These are phyloP conservation scores for Heliconius charithonia DNA, from an alignment of 2,888 invertebrate species.

Conservation along the genomic window DNA sequence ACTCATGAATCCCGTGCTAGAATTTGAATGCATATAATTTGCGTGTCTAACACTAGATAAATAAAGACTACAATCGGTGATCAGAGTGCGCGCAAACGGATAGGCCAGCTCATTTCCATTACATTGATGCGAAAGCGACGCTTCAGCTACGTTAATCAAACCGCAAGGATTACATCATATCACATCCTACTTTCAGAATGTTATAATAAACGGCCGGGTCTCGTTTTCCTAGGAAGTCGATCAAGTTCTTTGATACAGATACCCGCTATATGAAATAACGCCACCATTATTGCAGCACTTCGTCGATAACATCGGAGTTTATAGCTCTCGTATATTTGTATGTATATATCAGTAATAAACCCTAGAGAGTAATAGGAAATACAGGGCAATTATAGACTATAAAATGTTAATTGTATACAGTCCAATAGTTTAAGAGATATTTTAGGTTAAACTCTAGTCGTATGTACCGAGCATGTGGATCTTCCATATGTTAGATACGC, in stretches of 20 bases:
- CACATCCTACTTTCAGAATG: slow-evolving; percentile 44
- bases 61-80: slow-evolving; percentile 13
- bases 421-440: slow-evolving; percentile 19
- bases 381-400: slow-evolving; percentile 14
- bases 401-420: slow-evolving; percentile 18
- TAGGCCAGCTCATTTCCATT: slow-evolving; percentile 61
- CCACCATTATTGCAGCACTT: slow-evolving; percentile 37
- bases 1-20: slow-evolving; percentile 57
- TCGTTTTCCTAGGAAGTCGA: slow-evolving; percentile 61
- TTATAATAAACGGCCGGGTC: slow-evolving; percentile 42
- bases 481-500: background rate
- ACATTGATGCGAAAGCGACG: slow-evolving; percentile 62
- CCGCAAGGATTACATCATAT: slow-evolving; percentile 56
- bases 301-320: slow-evolving; percentile 28
- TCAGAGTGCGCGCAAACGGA: slow-evolving; percentile 47
- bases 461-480: background rate
- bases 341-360: slow-evolving; percentile 16
- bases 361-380: slow-evolving; percentile 18
- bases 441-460: slow-evolving; percentile 7
- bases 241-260: slow-evolving; percentile 40
- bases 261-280: slow-evolving; percentile 38
- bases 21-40: slow-evolving; percentile 47
- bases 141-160: slow-evolving; percentile 59
- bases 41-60: slow-evolving; percentile 50
- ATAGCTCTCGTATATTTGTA: slow-evolving; percentile 23